Conservation (phyloP, 2,113 vertebrate genomes). For the Tapirus terrestris region DNA sequence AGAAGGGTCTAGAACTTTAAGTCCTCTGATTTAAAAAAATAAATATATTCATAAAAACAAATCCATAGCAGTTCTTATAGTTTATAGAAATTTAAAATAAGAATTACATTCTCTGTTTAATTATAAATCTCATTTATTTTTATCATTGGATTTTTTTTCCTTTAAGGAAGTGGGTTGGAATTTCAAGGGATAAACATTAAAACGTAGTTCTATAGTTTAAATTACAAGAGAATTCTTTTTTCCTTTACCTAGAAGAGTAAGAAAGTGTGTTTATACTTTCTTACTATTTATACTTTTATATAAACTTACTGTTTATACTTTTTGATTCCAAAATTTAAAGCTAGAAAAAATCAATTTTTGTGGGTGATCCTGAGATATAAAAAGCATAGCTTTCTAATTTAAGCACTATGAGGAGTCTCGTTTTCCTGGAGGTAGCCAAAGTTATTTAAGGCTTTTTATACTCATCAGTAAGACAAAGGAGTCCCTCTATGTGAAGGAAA, state of each 20-base stretch:
- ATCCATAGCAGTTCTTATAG: background rate
- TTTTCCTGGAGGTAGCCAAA: constrained; percentile 67
- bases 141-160: background rate
- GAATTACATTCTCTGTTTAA: background rate
- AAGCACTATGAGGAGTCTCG: constrained; percentile 38
- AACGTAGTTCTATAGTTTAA: background rate
- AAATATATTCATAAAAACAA: background rate
- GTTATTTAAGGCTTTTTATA: constrained; percentile 69
- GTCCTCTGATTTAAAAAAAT: constrained; percentile 31
- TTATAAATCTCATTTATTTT: background rate
- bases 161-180: background rate
- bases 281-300: too few relatives aligned
- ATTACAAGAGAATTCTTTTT: background rate
- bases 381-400: constrained; percentile 69
- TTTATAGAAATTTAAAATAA: background rate
- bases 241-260: background rate
- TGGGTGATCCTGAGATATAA: constrained; percentile 58
- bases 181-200: background rate
- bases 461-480: constrained; percentile 54
- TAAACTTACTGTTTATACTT: background rate
- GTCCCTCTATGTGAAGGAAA: constrained; percentile 52
- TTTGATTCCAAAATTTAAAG: background rate
- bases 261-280: background rate
- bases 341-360: constrained; percentile 37
- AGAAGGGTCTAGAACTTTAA: constrained; percentile 49